A percentile compares a stretch with the other conserved stretches of the same genome.
phyloP scores from a whole-genome alignment of 2,113 vertebrate species.

The Pleuronectes platessa region DNA sequence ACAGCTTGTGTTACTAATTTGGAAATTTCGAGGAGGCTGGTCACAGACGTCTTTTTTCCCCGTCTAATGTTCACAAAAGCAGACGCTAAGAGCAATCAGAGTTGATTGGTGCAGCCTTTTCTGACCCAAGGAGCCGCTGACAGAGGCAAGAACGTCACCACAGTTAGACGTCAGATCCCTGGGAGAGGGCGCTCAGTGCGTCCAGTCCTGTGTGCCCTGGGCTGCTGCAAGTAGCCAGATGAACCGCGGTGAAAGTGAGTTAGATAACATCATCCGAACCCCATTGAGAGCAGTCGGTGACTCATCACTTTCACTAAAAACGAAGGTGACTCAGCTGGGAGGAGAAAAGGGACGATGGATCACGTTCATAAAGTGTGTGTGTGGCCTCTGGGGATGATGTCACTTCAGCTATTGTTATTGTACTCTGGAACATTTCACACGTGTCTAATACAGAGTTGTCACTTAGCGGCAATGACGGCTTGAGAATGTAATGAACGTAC shows the following conservation, averaged over 20 bases:
- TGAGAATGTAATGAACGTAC: not conserved
- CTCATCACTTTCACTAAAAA: slow-evolving; percentile 38
- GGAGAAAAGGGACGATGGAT: slow-evolving; percentile 19
- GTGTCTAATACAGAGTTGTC: not conserved
- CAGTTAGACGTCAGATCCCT: not conserved
- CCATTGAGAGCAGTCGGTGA: slow-evolving; percentile 18
- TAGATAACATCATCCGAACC: slow-evolving; percentile 36
- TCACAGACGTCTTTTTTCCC: slow-evolving; percentile 4
- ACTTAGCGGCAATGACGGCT: not conserved
- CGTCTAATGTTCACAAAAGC: slow-evolving; percentile 28
- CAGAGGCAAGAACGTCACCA: not conserved
- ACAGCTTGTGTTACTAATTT: slow-evolving; percentile 2
- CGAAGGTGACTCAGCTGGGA: slow-evolving; percentile 25
- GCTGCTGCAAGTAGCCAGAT: not conserved
- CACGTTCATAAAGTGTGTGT: slow-evolving; percentile 3
- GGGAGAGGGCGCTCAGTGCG: not conserved
- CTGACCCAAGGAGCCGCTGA: slow-evolving; percentile 3
- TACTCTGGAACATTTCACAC: slow-evolving; percentile 2
- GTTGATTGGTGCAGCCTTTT: slow-evolving; percentile 1
- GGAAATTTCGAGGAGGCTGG: slow-evolving; percentile 1
- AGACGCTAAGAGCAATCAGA: not conserved
- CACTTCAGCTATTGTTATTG: not conserved
- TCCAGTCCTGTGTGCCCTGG: not conserved
- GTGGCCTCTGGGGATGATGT: slow-evolving; percentile 31
- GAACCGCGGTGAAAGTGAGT: slow-evolving; percentile 36